phyloP scores from a whole-genome alignment of 2,888 invertebrate genomes.

The Marronus borbonicus region DNA sequence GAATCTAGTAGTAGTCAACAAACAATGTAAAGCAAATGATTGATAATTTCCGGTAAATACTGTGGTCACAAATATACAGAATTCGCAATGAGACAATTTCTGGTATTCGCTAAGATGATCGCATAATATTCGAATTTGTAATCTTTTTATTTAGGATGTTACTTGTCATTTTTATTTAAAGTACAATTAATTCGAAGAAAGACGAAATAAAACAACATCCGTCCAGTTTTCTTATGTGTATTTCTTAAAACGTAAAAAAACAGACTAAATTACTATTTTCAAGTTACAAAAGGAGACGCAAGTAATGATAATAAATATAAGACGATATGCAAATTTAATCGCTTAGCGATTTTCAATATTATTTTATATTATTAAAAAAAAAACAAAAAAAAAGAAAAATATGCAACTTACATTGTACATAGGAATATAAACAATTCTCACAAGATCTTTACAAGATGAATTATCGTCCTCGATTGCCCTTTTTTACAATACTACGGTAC shows the following conservation, averaged over 20 bases:
- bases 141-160: no score
- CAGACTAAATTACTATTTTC: neutral
- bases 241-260: conserved; percentile 17
- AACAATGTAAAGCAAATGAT: no score
- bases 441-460: conserved; percentile 45
- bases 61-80: no score
- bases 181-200: no score
- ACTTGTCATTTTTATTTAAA: no score
- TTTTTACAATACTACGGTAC: conserved; percentile 52
- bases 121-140: no score
- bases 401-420: conserved; percentile 20
- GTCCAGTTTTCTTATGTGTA: neutral
- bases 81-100: no score
- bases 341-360: conserved; percentile 22
- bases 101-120: no score
- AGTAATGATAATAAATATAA: conserved; percentile 33
- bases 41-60: no score
- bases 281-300: neutral
- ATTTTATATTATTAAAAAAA: conserved; percentile 6
- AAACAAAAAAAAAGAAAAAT: conserved; percentile 5
- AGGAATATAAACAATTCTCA: conserved; percentile 45
- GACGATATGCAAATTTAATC: conserved; percentile 7
- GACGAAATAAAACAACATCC: conserved; percentile 25
- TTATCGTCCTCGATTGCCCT: conserved; percentile 5
- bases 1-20: no score